Base-by-base conservation (phyloP, 37 sponge, comb jelly and placozoan genomes). In the Cliona cf. orientalis region DNA sequence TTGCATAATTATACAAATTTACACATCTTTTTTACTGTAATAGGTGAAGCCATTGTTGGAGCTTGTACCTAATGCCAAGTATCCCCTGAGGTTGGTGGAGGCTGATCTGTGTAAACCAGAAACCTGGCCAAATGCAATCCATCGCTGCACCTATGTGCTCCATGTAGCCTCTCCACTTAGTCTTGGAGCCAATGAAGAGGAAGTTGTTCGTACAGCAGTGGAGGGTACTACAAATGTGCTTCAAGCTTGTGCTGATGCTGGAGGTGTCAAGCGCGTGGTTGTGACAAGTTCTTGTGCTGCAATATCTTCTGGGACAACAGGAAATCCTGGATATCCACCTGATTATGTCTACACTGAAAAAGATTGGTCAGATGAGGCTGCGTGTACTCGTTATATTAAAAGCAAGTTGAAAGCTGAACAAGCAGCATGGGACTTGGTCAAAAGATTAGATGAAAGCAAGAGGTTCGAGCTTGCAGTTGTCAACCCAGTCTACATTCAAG, bases 101-200 rank as follows among this genome's bases (percentile, higher is more conserved):
- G 97, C 96, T 23, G 90, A 97, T 73, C 86, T 97, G 21, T 59
- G 43, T 6, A 59, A 86, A 29, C 82, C 87, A 23, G 81, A 84
- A 0, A 74, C 37, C 35, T 97, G 97, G 97, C 67, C 71, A 35
- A 76, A 66, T 23, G 97, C 97, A 17, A 93, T 97, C 40, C 40
- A 78, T 3, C 87, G 86, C 2, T 97, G 97, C 63, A 58, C 74
- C 36, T 97, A 94, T 45, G 95, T 94, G 5, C 78, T 87, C 42
- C 97, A 97, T 70, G 74, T 97, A 0, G 97, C 97, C 21, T 97
- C 97, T 44, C 95, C 95, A 5, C n/a, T n/a, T n/a, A n/a, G n/a
- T n/a, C n/a, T n/a, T n/a, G n/a, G n/a, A n/a, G n/a, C n/a, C n/a
- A 70, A 72, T n/a, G 76, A 80, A 22, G 80, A 79, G 1, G 55